Conservation (phyloP, 1,140 invertebrate species). For the Heliconius himera region DNA sequence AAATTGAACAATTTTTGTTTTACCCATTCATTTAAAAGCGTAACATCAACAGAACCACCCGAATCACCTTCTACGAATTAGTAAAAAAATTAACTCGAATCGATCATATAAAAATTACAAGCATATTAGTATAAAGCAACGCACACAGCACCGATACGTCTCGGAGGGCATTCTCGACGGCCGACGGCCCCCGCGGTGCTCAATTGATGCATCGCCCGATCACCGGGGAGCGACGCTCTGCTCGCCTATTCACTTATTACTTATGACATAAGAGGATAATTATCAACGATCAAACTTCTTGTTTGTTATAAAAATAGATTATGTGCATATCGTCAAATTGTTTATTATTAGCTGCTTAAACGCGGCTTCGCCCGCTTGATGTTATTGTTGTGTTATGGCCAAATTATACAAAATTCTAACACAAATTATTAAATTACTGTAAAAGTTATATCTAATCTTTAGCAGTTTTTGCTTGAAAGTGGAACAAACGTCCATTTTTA, state of each 20-base stretch:
- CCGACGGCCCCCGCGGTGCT: conserved; percentile 64
- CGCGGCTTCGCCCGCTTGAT: background rate
- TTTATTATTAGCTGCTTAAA: background rate
- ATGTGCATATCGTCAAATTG: background rate
- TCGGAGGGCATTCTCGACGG: conserved; percentile 42
- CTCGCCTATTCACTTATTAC: conserved; percentile 50
- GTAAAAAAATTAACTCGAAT: conserved; percentile 21
- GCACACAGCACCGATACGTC: conserved; percentile 43
- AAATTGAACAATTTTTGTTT: background rate
- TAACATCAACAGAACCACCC: background rate
- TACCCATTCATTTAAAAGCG: background rate
- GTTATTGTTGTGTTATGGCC: too few species aligned
- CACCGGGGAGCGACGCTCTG: conserved; percentile 44
- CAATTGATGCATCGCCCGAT: conserved; percentile 73
- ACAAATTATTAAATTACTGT: too few species aligned
- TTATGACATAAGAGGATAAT: conserved; percentile 44
- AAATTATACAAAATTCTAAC: too few species aligned
- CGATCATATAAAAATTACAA: conserved; percentile 27
- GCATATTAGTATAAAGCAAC: background rate
- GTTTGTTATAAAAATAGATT: conserved; percentile 25
- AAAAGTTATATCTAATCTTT: too few species aligned
- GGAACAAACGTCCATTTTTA: too few species aligned
- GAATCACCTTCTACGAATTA: background rate
- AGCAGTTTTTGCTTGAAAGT: too few species aligned
- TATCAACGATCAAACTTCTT: conserved; percentile 39